Base-by-base conservation (phyloP, 2,797 vertebrate genomes). In the Manis javanica region DNA sequence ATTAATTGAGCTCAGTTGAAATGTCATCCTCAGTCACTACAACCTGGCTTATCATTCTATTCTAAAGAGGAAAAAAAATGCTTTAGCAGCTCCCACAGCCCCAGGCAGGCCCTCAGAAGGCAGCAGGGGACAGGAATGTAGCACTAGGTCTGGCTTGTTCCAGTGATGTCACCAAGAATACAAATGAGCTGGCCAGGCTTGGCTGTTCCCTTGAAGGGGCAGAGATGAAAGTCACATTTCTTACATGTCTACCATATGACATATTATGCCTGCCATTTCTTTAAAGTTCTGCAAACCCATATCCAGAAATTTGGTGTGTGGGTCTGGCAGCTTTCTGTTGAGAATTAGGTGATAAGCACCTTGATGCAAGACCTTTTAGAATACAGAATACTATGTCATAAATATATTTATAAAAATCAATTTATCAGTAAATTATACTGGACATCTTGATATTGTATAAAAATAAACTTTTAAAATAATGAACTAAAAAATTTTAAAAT, bases 31-130 rank as follows among this genome's bases (percentile, higher is more conserved):
- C 49, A 96, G 90, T 95, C 66, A 88, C 61, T 68, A 51, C 34
- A 92, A 55, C 34, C 29, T 77, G 51, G 71, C 55, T 87, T 78
- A 77, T 72, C 59, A 69, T 26, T 90, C 53, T 89, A 42, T 11
- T 68, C 55, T 91, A 72, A 94, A 71, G 57, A 91, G 59, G 55
- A 86, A 84, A 91, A 91, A 91, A 88, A 94, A 89, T 18, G 39
- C 14, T 11, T 51, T n/a, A 37, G 29, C 37, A 83, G 61, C 42
- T 91, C 46, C 10, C 11, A 29, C 51, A 78, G 19, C 74, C 39
- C 31, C n/a, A 57, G 49, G 57, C 90, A 84, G 81, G 11, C 39
- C 37, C 72, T 92, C 74, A 64, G 64, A 89, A 81, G 49, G 31
- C 69, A 49, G 53, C 46, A 59, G 69, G 74, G 26, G 72, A 26